These are phyloP conservation scores for Eufriesea mexicana DNA, from an alignment of 1,140 invertebrate genomes.

Conservation along the genomic window DNA sequence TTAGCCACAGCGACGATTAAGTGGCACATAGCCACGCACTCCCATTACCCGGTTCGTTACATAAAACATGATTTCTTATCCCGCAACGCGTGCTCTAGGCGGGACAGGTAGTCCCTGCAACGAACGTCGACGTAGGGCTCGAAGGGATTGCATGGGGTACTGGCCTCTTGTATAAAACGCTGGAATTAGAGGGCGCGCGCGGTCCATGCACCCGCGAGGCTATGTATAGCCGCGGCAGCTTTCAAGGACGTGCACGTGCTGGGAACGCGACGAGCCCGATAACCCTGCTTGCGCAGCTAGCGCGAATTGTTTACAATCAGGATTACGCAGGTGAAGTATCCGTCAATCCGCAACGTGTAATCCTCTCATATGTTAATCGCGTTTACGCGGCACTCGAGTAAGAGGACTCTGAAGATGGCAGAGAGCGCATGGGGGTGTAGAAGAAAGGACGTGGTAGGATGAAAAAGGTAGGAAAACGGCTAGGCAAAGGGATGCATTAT, in stretches of 20 bases:
- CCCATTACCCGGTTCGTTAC: background rate
- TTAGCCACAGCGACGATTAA: background rate
- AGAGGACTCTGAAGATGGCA: too few relatives aligned
- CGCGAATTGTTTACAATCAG: background rate
- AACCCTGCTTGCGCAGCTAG: background rate
- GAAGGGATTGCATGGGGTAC: background rate
- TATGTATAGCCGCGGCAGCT: background rate
- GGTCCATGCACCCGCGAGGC: constrained; percentile 15
- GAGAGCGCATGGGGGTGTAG: too few relatives aligned
- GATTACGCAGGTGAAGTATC: background rate
- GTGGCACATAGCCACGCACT: background rate
- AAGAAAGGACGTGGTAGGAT: too few relatives aligned
- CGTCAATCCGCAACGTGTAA: too few relatives aligned
- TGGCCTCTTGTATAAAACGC: background rate
- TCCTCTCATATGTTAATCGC: too few relatives aligned
- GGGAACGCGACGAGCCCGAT: background rate
- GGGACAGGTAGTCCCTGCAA: background rate
- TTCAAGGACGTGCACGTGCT: constrained; percentile 36
- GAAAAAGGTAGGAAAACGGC: background rate
- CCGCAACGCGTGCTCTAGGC: background rate
- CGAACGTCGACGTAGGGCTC: background rate
- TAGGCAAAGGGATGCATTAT: constrained; percentile 49
- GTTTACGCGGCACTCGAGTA: too few relatives aligned
- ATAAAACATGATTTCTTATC: background rate
- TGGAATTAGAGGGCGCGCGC: background rate